These are phyloP conservation scores for Drosophila quadrilineata DNA, from an alignment of 1,140 invertebrate species.

Conservation along the genomic window DNA sequence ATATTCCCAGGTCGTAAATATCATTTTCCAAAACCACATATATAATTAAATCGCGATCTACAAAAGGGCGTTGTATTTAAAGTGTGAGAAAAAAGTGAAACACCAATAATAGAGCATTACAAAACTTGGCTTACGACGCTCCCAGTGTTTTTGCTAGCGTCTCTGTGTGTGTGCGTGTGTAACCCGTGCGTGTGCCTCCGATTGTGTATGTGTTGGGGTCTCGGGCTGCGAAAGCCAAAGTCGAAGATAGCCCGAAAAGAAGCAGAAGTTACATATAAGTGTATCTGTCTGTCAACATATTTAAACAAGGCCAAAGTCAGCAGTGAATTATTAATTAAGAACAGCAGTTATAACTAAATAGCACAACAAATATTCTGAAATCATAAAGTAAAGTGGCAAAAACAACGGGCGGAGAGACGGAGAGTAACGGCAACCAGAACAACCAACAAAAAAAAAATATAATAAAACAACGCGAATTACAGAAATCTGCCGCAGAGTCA, in stretches of 20 bases:
- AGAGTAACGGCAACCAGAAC: slow-evolving; percentile 1
- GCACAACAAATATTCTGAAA: background rate
- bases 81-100: background rate
- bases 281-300: slow-evolving; percentile 39
- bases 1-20: background rate
- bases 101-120: background rate
- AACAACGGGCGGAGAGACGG: background rate
- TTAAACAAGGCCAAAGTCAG: slow-evolving; percentile 33
- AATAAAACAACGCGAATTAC: too few species aligned
- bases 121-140: slow-evolving; percentile 26
- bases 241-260: slow-evolving; percentile 34
- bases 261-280: slow-evolving; percentile 25
- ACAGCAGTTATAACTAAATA: slow-evolving; percentile 2
- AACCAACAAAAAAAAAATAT: slow-evolving; percentile 9
- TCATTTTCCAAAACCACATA: background rate
- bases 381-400: slow-evolving; percentile 12
- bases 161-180: slow-evolving; percentile 2
- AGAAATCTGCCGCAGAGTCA: slow-evolving; percentile 7
- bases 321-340: slow-evolving; percentile 9
- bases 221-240: slow-evolving; percentile 22
- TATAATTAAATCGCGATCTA: slow-evolving; percentile 3
- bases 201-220: slow-evolving; percentile 11
- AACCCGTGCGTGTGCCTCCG: background rate
- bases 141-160: slow-evolving; percentile 4
- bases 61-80: background rate